Evolutionary conservation across 2,113 vertebrate genomes (phyloP).

Genomic region (Hippocampus zosterae): DNA sequence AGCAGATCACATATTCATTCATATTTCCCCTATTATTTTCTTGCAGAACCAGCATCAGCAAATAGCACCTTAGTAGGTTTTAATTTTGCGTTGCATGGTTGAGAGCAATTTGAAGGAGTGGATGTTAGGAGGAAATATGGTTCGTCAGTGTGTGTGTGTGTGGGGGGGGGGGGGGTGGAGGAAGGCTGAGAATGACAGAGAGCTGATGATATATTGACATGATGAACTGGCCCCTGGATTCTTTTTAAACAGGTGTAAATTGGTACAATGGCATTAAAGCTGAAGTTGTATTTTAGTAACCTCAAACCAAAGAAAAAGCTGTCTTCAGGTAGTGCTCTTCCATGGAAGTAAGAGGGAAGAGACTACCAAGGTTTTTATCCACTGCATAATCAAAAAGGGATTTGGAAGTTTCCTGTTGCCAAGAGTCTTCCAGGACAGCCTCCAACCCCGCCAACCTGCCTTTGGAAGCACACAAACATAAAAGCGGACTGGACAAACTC

Average conservation of each 20-base stretch:
- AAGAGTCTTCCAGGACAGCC: not conserved
- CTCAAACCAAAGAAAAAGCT: not conserved
- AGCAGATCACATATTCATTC: conserved; percentile 43
- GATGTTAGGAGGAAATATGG: conserved; percentile 15
- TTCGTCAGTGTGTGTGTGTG: not conserved
- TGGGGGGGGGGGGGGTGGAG: not conserved
- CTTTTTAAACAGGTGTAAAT: not conserved
- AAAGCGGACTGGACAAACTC: not conserved
- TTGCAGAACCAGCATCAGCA: conserved; percentile 21
- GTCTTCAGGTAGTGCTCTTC: not conserved
- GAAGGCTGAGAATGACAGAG: conserved; percentile 3
- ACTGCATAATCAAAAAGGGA: not conserved
- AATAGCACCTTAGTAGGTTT: conserved; percentile 39
- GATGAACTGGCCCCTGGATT: not conserved
- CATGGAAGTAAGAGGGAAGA: not conserved
- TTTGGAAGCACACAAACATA: not conserved
- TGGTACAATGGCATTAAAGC: not conserved
- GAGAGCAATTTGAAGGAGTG: conserved; percentile 15
- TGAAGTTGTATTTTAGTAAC: not conserved
- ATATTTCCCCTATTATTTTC: conserved; percentile 43
- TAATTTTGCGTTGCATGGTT: conserved; percentile 27
- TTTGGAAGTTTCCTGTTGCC: not conserved
- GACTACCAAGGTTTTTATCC: not conserved
- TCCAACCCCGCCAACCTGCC: not conserved
- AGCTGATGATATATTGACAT: conserved; percentile 16